Base-by-base conservation (phyloP, 2,888 invertebrate species). In the Euplexia lucipara region DNA sequence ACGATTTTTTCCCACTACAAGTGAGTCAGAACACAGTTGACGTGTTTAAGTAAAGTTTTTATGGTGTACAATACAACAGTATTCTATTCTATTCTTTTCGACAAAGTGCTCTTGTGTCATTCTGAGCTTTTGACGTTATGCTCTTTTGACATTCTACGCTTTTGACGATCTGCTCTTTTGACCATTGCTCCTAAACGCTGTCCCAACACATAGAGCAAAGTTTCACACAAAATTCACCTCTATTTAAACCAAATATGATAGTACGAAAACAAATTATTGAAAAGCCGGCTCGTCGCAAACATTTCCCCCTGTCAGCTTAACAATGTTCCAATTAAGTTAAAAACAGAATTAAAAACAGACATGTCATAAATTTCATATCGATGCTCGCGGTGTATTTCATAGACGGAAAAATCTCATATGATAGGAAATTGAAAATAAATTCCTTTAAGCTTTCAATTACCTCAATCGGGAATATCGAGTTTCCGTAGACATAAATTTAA, bases 361-460 rank as follows among this genome's bases (percentile, higher is more conserved):
- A 81, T 75, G 82, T 83, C 82, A 83, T 87, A 88, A 88, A 90
- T 88, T 87, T 83, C 80, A 86, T 85, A 83, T 81, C 82, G 73
- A 73, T 76, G 75, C 78, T 57, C 75, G 78, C 75, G 85, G 81
- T 85, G 83, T 86, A 87, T 89, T 88, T 86, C 87, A 90, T 90
- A 90, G 86, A 88, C 86, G 88, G 87, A 85, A 86, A 89, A 90
- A 85, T 86, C 90, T 90, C 90, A 89, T 92, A 90, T 88, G 88
- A 91, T 91, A 90, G 91, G 90, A 93, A 93, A 95, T 94, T 94
- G 94, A 87, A 94, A 95, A 94, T 94, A 94, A 94, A 95, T 94
- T 94, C 94, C 92, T 91, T 88, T 94, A 95, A 95, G 94, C 94
- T 90, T 91, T 88, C 94, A 94, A 94, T 95, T 94, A 95, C 92